phyloP scores from a whole-genome alignment of 2,888 invertebrate species.

The Cephus pulcher region DNA sequence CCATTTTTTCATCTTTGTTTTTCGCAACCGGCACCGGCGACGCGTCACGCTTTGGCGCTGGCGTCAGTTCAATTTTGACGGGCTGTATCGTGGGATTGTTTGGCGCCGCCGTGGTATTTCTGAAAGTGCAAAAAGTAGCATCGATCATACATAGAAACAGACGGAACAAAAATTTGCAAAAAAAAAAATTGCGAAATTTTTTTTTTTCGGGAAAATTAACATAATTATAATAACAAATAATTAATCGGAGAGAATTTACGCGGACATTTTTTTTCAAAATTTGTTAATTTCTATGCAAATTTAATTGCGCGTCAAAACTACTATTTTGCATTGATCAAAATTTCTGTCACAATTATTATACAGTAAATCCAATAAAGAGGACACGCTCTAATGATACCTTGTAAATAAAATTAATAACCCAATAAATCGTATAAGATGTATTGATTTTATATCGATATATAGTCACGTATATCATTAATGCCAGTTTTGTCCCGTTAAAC shows the following conservation, averaged over 20 bases:
- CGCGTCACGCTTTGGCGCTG: constrained; percentile 39
- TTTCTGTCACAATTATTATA: neutral
- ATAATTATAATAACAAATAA: neutral
- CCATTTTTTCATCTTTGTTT: constrained; percentile 46
- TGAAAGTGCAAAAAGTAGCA: constrained; percentile 18
- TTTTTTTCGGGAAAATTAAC: neutral
- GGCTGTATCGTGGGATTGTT: constrained; percentile 16
- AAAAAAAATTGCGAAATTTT: neutral
- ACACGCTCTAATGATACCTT: neutral
- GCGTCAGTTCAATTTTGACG: neutral
- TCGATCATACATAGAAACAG: neutral
- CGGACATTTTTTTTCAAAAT: no score
- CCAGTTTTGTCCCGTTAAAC: neutral
- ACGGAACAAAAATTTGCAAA: neutral
- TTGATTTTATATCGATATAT: neutral
- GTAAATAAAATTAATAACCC: neutral
- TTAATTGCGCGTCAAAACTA: neutral
- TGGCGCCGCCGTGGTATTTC: constrained; percentile 26
- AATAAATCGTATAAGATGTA: neutral
- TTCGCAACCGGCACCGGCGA: constrained; percentile 36
- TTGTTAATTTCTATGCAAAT: neutral
- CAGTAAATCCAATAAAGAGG: neutral
- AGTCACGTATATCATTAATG: neutral
- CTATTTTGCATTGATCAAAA: neutral
- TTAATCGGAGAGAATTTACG: neutral